A percentile compares a stretch with the other conserved stretches of the same genome.
These are phyloP conservation scores for Crax fasciolata DNA, from an alignment of 2,797 vertebrate species.

Conservation along the genomic window DNA sequence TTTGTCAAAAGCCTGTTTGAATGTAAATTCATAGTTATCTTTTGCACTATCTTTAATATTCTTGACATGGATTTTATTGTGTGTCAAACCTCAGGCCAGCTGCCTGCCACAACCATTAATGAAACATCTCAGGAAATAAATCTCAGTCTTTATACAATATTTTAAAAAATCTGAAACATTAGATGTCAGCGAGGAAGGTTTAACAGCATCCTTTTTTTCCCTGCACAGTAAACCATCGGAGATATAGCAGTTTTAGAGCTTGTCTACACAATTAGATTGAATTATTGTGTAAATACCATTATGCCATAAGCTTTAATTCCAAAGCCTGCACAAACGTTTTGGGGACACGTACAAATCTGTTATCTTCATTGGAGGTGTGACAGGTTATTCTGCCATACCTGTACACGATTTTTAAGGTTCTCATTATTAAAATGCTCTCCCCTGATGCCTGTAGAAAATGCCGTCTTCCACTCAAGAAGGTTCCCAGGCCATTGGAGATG, in stretches of 20 bases:
- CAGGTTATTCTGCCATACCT: slow-evolving; percentile 16
- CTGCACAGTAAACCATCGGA: slow-evolving; percentile 75
- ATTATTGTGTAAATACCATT: slow-evolving; percentile 78
- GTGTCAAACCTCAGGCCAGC: slow-evolving; percentile 89
- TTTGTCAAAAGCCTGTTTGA: slow-evolving; percentile 97
- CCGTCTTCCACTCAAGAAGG: neutral
- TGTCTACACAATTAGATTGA: slow-evolving; percentile 81
- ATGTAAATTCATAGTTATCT: slow-evolving; percentile 97
- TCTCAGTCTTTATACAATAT: slow-evolving; percentile 87
- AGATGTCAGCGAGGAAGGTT: slow-evolving; percentile 86
- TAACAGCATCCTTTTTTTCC: slow-evolving; percentile 60
- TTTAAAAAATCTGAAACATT: slow-evolving; percentile 87
- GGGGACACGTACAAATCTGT: slow-evolving; percentile 73
- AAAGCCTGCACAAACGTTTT: slow-evolving; percentile 72
- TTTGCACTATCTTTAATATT: slow-evolving; percentile 93
- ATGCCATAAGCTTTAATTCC: slow-evolving; percentile 72
- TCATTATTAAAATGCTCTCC: slow-evolving; percentile 51
- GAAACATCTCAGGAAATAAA: slow-evolving; percentile 92
- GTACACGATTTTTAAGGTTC: slow-evolving; percentile 44
- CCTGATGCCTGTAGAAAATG: neutral
- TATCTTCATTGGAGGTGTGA: slow-evolving; percentile 63
- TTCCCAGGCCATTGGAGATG: neutral
- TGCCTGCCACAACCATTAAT: slow-evolving; percentile 89
- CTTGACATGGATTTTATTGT: slow-evolving; percentile 94
- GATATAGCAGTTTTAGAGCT: slow-evolving; percentile 76